Conservation (phyloP, 2,797 vertebrate species). For the Sebastes iracundus region DNA sequence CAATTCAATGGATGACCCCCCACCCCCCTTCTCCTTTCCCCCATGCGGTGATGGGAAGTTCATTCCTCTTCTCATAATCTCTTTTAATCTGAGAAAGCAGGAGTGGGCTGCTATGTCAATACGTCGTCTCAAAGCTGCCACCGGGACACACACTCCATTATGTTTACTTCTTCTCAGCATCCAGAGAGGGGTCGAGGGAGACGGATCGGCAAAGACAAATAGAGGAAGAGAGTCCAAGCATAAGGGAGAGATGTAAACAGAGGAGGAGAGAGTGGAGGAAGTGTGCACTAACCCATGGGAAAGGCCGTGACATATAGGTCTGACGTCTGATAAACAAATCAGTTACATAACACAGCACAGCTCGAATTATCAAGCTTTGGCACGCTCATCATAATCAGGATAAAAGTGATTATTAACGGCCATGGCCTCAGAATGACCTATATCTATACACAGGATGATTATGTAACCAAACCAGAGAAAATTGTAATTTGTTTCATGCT, state of each 20-base stretch:
- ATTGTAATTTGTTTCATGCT: not conserved
- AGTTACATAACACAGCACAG: slow-evolving; percentile 10
- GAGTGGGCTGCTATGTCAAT: slow-evolving; percentile 56
- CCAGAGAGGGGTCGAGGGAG: slow-evolving; percentile 36
- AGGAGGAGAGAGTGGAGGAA: not conserved
- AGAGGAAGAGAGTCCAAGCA: not conserved
- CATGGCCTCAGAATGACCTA: not conserved
- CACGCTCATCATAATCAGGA: slow-evolving; percentile 11
- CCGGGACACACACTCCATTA: slow-evolving; percentile 52
- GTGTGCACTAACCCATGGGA: not conserved
- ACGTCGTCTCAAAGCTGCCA: slow-evolving; percentile 42
- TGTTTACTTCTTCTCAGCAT: slow-evolving; percentile 54
- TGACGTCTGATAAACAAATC: slow-evolving; percentile 21
- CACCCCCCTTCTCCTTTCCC: not conserved
- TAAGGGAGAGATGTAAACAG: slow-evolving; percentile 2
- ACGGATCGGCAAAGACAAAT: slow-evolving; percentile 19
- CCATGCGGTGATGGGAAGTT: slow-evolving; percentile 37
- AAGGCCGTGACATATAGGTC: slow-evolving; percentile 21
- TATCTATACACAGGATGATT: not conserved
- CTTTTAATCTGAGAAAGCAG: slow-evolving; percentile 66
- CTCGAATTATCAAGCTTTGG: slow-evolving; percentile 4
- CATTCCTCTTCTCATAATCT: slow-evolving; percentile 66
- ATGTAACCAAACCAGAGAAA: not conserved
- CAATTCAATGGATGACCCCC: slow-evolving; percentile 41
- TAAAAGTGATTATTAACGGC: not conserved